These are phyloP conservation scores for Cydia strobilella DNA, from an alignment of 1,140 invertebrate species.

Conservation along the genomic window DNA sequence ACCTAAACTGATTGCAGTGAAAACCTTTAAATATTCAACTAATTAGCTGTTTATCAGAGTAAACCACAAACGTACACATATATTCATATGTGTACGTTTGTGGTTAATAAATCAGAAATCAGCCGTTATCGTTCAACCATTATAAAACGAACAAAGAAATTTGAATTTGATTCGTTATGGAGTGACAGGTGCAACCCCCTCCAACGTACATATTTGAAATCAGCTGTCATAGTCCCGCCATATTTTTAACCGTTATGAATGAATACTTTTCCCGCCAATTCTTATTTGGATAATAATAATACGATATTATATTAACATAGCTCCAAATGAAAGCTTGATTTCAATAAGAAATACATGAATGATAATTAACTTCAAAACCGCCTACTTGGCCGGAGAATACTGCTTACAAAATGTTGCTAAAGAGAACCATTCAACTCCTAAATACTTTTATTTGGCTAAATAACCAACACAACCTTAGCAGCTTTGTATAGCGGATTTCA, in stretches of 20 bases:
- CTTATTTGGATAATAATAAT: not conserved
- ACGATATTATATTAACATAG: not conserved
- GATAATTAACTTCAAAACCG: not conserved
- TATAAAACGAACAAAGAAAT: not conserved
- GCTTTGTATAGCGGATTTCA: not conserved
- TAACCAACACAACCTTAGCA: not conserved
- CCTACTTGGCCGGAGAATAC: too few species aligned
- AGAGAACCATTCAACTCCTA: too few species aligned
- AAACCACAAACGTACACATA: too few species aligned
- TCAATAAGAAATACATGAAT: too few species aligned
- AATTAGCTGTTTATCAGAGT: too few species aligned
- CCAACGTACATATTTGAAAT: conserved; percentile 11
- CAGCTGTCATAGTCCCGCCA: not conserved
- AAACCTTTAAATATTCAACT: too few species aligned
- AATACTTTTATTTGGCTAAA: not conserved
- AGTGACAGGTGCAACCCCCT: conserved; percentile 1
- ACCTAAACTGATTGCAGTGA: too few species aligned
- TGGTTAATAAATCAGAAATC: too few species aligned
- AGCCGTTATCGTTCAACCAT: not conserved
- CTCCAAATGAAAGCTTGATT: too few species aligned
- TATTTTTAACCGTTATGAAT: conserved; percentile 6
- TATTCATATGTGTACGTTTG: too few species aligned
- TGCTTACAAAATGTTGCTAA: too few species aligned
- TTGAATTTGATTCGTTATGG: conserved; percentile 6
- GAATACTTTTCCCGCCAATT: conserved; percentile 3